Evolutionary conservation across 2,888 invertebrate species (phyloP).

Genomic region (Amphipoea oculea): DNA sequence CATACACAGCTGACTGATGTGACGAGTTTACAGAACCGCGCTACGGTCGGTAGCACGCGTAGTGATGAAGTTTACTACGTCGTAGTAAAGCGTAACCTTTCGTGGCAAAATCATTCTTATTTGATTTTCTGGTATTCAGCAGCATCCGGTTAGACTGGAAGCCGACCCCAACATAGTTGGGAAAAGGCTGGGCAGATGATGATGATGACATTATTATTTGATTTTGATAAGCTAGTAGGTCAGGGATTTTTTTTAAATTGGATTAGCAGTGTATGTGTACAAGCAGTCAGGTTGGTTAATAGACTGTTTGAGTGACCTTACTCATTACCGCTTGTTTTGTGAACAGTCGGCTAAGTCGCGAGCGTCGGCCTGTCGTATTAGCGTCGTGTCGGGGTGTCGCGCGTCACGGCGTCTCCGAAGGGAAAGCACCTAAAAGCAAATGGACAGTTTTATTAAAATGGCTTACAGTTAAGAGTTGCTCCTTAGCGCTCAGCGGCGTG

Average conservation of each 20-base stretch:
- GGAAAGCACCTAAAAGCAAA: constrained; percentile 47
- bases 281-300: not conserved
- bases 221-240: not conserved
- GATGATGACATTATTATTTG: not conserved
- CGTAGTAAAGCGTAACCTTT: not conserved
- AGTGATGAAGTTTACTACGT: not conserved
- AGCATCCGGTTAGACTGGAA: too few relatives aligned
- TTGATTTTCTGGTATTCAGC: too few relatives aligned
- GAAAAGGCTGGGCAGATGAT: too few relatives aligned
- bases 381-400: constrained; percentile 16
- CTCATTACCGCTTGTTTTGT: not conserved
- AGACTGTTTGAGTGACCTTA: not conserved
- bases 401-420: constrained; percentile 3
- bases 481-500: not conserved
- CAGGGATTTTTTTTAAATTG: too few relatives aligned
- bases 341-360: constrained; percentile 6
- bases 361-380: constrained; percentile 33
- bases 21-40: not conserved
- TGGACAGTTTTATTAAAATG: constrained; percentile 41
- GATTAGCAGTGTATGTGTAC: not conserved
- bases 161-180: too few relatives aligned
- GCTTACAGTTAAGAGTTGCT: constrained; percentile 14
- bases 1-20: not conserved
- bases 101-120: too few relatives aligned
- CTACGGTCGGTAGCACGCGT: not conserved